A percentile compares a stretch with the other conserved stretches of the same genome.
Evolutionary conservation across 2,888 invertebrate genomes (phyloP).

Genomic region (Mystacides longicornis): DNA sequence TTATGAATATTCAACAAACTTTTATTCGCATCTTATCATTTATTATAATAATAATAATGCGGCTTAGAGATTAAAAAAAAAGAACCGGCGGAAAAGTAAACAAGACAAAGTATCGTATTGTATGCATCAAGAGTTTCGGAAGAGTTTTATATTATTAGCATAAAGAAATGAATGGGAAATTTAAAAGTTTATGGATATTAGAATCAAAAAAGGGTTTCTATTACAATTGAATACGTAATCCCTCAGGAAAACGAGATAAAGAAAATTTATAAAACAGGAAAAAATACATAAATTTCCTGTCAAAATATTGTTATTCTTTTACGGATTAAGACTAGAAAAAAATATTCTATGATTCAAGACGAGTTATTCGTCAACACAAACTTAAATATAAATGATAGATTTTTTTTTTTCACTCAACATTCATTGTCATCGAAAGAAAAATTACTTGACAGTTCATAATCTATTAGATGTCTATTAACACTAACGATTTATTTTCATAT

Average conservation of each 20-base stretch:
- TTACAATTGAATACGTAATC: neutral
- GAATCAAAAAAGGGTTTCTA: neutral
- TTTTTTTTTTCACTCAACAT: too few relatives aligned
- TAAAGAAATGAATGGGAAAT: neutral
- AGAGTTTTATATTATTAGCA: neutral
- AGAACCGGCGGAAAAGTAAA: neutral
- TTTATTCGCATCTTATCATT: conserved; percentile 1
- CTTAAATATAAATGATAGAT: too few relatives aligned
- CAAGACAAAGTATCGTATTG: neutral
- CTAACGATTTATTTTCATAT: too few relatives aligned
- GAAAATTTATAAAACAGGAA: neutral
- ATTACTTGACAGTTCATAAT: too few relatives aligned
- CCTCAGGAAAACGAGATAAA: neutral
- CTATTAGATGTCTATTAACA: neutral
- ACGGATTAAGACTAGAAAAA: too few relatives aligned
- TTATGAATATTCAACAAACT: conserved; percentile 14
- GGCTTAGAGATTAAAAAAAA: neutral
- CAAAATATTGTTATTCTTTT: too few relatives aligned
- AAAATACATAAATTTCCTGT: conserved; percentile 1
- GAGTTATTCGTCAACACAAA: too few relatives aligned
- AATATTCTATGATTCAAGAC: too few relatives aligned
- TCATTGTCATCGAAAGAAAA: too few relatives aligned
- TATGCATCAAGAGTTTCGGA: neutral
- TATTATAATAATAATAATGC: too few relatives aligned
- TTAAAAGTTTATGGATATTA: neutral